Conservation (phyloP, 2,113 vertebrate genomes). For the Piaya cayana region DNA sequence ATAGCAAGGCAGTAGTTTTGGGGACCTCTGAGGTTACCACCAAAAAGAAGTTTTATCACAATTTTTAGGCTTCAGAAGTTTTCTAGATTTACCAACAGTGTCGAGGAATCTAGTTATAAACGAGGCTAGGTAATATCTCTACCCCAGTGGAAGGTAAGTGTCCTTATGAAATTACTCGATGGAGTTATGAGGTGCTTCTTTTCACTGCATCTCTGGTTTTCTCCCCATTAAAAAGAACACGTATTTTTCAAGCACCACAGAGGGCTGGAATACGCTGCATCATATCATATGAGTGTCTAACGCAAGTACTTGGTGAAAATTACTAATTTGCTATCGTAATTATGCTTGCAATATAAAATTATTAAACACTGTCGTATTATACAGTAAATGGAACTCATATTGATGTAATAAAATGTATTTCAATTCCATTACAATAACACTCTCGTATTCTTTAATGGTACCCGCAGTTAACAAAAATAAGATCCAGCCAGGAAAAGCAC, state of each 20-base stretch:
- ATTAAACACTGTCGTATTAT: constrained; percentile 72
- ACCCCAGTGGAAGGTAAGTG: background rate
- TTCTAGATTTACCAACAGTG: background rate
- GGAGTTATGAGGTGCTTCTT: constrained; percentile 40
- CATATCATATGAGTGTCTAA: constrained; percentile 51
- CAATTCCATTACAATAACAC: constrained; percentile 71
- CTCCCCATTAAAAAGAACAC: constrained; percentile 36
- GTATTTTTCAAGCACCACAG: constrained; percentile 58
- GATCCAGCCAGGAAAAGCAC: background rate
- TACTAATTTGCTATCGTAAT: constrained; percentile 77
- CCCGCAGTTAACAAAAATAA: constrained; percentile 58
- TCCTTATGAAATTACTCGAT: background rate
- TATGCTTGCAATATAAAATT: constrained; percentile 73
- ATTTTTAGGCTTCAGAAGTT: background rate
- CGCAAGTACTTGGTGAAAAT: constrained; percentile 70
- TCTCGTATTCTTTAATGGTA: constrained; percentile 68
- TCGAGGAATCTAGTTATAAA: background rate
- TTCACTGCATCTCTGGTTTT: constrained; percentile 45
- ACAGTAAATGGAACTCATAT: constrained; percentile 70
- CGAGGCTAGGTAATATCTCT: background rate
- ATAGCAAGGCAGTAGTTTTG: background rate
- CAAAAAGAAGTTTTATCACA: background rate
- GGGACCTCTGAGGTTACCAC: background rate
- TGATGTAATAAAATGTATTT: constrained; percentile 77
- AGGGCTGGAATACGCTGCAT: constrained; percentile 52